These are phyloP conservation scores for Saturnia japonica DNA, from an alignment of 2,888 invertebrate genomes.

Conservation along the genomic window DNA sequence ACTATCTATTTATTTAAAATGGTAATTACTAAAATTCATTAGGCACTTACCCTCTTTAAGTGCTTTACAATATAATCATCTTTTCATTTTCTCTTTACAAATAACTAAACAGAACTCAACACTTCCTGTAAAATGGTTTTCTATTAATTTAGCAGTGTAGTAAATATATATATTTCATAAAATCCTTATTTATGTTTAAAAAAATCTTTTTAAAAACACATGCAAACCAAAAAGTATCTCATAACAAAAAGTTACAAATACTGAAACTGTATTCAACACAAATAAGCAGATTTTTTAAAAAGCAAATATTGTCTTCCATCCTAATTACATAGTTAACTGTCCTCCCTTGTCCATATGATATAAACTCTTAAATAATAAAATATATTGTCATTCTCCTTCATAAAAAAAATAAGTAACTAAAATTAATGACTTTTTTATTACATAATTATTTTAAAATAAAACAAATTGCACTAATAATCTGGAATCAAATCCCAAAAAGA, in stretches of 20 bases:
- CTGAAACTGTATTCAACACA: too few species aligned
- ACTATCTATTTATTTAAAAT: neutral
- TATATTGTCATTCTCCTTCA: neutral
- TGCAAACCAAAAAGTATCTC: too few species aligned
- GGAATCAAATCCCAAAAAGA: neutral
- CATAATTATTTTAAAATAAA: constrained; percentile 8
- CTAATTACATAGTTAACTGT: neutral
- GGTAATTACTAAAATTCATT: too few species aligned
- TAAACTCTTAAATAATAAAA: neutral
- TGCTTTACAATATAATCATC: neutral
- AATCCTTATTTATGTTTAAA: too few species aligned
- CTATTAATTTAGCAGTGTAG: neutral
- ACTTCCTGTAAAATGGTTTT: too few species aligned
- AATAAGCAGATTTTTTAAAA: too few species aligned
- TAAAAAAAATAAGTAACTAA: neutral
- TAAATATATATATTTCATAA: neutral
- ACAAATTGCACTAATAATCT: neutral
- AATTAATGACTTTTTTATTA: neutral
- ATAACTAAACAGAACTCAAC: too few species aligned
- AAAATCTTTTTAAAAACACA: too few species aligned
- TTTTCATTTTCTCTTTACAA: neutral
- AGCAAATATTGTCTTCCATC: neutral
- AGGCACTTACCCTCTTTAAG: neutral
- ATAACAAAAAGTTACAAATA: too few species aligned
- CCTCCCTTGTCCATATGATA: neutral